phyloP scores from a whole-genome alignment of 2,888 invertebrate genomes.

The Caenorhabditis parvicauda region DNA sequence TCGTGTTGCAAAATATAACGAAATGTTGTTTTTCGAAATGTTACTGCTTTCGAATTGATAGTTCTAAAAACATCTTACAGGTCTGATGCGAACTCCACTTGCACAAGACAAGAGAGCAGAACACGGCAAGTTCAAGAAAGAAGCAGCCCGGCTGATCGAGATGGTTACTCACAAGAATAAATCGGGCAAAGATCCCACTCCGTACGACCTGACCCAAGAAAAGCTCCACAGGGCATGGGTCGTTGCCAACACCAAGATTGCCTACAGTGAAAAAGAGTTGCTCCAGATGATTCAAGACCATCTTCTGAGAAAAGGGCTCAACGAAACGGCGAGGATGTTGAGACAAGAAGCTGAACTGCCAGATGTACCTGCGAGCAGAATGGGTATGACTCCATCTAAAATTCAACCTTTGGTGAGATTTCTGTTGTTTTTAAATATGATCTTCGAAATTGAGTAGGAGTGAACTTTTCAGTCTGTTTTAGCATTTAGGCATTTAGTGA shows the following conservation, averaged over 20 bases:
- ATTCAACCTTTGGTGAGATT: slow-evolving; percentile 22
- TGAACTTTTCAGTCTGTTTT: too few relatives aligned
- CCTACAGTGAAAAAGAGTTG: slow-evolving; percentile 88
- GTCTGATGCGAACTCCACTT: slow-evolving; percentile 91
- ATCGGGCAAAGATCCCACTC: background rate
- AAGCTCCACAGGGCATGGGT: slow-evolving; percentile 73
- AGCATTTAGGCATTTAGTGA: too few relatives aligned
- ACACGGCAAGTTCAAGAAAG: slow-evolving; percentile 91
- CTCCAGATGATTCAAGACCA: slow-evolving; percentile 80
- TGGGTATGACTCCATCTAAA: slow-evolving; percentile 21
- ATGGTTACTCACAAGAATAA: slow-evolving; percentile 43
- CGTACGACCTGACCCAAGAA: slow-evolving; percentile 36
- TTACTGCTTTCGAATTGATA: slow-evolving; percentile 45
- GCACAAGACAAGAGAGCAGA: slow-evolving; percentile 91
- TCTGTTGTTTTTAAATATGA: too few relatives aligned
- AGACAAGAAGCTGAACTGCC: slow-evolving; percentile 42
- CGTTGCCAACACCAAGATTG: slow-evolving; percentile 90
- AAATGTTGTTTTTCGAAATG: background rate
- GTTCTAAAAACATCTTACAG: too few relatives aligned
- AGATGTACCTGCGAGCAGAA: slow-evolving; percentile 37
- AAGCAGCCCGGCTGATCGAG: slow-evolving; percentile 84
- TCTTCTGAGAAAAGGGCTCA: slow-evolving; percentile 23
- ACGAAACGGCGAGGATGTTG: slow-evolving; percentile 24
- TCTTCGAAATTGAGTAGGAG: too few relatives aligned
- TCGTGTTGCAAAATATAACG: background rate